Evolutionary conservation across 2,113 vertebrate species (phyloP).

Genomic region (Pachyramphus minor): DNA sequence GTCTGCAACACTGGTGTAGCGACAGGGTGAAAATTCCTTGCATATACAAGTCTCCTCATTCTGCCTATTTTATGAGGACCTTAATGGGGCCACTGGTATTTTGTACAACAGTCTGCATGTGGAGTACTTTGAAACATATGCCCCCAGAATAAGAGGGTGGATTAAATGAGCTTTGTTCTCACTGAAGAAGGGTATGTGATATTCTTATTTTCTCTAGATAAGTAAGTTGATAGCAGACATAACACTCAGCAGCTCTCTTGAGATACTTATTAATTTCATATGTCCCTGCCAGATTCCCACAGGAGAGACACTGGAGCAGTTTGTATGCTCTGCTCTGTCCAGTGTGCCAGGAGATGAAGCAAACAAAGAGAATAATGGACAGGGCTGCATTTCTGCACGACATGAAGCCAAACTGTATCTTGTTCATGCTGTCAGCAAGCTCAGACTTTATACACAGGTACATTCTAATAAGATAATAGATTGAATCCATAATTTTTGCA

Average conservation of each 20-base stretch:
- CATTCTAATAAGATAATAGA: neutral
- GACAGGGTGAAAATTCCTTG: neutral
- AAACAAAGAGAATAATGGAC: neutral
- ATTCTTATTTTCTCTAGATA: neutral
- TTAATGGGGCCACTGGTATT: neutral
- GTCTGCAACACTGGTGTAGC: neutral
- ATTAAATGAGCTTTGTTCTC: neutral
- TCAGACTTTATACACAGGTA: slow-evolving; percentile 50
- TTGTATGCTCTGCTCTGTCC: slow-evolving; percentile 58
- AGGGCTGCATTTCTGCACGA: neutral
- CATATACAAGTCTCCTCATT: neutral
- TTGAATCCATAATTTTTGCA: neutral
- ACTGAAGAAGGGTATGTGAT: neutral
- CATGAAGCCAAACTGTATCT: slow-evolving; percentile 47
- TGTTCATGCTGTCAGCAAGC: slow-evolving; percentile 38
- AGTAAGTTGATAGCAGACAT: slow-evolving; percentile 1
- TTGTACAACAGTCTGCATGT: neutral
- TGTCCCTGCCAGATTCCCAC: slow-evolving; percentile 60
- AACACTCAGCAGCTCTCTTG: neutral
- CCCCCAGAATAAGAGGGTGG: neutral
- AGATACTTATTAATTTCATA: neutral
- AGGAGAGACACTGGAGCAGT: slow-evolving; percentile 17
- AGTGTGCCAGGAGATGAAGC: neutral
- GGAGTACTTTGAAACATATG: neutral
- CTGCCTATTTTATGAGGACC: neutral